A percentile compares a stretch with the other conserved stretches of the same genome.
phyloP scores from a whole-genome alignment of 2,113 vertebrate genomes.

The Neofelis nebulosa region DNA sequence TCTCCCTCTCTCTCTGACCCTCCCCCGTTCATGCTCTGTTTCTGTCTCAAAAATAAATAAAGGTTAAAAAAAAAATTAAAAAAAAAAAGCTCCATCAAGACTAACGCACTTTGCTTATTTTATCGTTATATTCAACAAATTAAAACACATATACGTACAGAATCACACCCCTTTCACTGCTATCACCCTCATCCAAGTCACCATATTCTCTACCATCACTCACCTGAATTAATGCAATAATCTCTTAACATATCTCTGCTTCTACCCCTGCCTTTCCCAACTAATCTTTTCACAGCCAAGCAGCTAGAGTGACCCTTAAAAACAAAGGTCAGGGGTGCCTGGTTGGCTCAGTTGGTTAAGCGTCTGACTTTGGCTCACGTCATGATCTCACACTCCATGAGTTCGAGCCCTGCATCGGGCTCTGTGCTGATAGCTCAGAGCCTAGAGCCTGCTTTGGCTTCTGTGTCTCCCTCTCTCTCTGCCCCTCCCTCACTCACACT shows the following conservation, averaged over 20 bases:
- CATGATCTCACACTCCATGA: too few relatives aligned
- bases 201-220: background rate
- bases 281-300: background rate
- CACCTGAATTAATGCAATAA: background rate
- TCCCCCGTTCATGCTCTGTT: too few relatives aligned
- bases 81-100: background rate
- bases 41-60: too few relatives aligned
- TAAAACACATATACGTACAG: background rate
- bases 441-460: too few relatives aligned
- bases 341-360: too few relatives aligned
- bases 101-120: background rate
- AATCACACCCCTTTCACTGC: background rate
- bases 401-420: too few relatives aligned
- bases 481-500: too few relatives aligned
- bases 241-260: background rate
- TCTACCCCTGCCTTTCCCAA: background rate
- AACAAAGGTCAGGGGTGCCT: background rate
- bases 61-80: too few relatives aligned
- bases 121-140: background rate
- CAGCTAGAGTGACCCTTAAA: background rate
- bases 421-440: too few relatives aligned
- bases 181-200: background rate
- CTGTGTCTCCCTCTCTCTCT: too few relatives aligned
- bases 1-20: too few relatives aligned
- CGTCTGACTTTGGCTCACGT: too few relatives aligned